A percentile compares a stretch with the other conserved stretches of the same genome.
phyloP scores from a whole-genome alignment of 2,888 invertebrate species.

The Synanthedon vespiformis region DNA sequence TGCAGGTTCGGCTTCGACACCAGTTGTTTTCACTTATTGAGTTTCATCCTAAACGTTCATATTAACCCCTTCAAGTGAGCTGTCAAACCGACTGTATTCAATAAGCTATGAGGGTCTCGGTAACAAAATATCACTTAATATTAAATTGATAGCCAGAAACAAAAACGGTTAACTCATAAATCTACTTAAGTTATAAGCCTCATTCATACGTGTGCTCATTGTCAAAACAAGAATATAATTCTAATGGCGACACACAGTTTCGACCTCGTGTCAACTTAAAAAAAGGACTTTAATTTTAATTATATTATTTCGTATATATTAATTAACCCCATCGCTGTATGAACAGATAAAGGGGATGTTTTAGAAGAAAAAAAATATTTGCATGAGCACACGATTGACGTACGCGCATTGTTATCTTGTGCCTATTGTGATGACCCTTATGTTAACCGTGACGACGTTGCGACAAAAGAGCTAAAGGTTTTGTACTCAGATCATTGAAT shows the following conservation, averaged over 20 bases:
- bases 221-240: slow-evolving; percentile 62
- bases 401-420: slow-evolving; percentile 65
- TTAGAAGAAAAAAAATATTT: slow-evolving; percentile 66
- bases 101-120: slow-evolving; percentile 46
- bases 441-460: slow-evolving; percentile 45
- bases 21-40: slow-evolving; percentile 66
- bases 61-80: slow-evolving; percentile 66
- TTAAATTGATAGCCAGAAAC: slow-evolving; percentile 55
- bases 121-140: slow-evolving; percentile 43
- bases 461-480: slow-evolving; percentile 29
- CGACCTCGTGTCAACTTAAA: slow-evolving; percentile 60
- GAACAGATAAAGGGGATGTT: slow-evolving; percentile 65
- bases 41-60: slow-evolving; percentile 61
- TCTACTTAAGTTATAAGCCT: slow-evolving; percentile 47
- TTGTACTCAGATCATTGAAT: slow-evolving; percentile 20
- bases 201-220: slow-evolving; percentile 46
- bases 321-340: slow-evolving; percentile 65
- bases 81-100: slow-evolving; percentile 57
- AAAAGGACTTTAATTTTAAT: slow-evolving; percentile 60
- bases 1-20: slow-evolving; percentile 59
- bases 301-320: slow-evolving; percentile 66
- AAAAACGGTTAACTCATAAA: slow-evolving; percentile 50
- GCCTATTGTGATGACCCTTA: slow-evolving; percentile 70
- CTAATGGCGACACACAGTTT: slow-evolving; percentile 62
- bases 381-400: slow-evolving; percentile 70